Evolutionary conservation across 2,797 vertebrate genomes (phyloP).

Genomic region (Lacerta viridis): DNA sequence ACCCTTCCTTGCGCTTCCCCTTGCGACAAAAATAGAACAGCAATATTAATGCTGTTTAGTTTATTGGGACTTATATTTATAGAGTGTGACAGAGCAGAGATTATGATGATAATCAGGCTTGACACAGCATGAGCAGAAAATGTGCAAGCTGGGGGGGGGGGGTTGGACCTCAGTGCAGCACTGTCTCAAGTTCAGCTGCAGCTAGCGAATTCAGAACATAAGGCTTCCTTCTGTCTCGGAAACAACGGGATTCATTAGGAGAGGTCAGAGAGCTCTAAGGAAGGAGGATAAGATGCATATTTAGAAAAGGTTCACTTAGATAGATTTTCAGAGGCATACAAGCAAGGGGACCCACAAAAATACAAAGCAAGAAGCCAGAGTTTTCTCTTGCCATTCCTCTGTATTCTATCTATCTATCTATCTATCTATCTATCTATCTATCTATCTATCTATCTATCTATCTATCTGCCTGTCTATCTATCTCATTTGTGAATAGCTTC

Average conservation of each 20-base stretch:
- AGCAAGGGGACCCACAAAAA: neutral
- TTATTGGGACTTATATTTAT: conserved; percentile 65
- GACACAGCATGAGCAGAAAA: conserved; percentile 58
- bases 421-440: too few species aligned
- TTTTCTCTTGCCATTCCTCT: neutral
- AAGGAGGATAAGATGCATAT: accelerated
- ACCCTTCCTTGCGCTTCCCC: conserved; percentile 22
- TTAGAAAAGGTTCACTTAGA: neutral
- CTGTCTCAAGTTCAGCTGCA: conserved; percentile 48
- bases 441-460: too few species aligned
- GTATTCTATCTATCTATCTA: too few species aligned
- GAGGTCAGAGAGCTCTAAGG: neutral
- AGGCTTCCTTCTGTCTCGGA: conserved; percentile 14
- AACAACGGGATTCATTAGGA: conserved; percentile 14
- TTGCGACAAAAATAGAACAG: conserved; percentile 32
- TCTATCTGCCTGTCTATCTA: too few species aligned
- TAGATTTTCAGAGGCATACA: neutral
- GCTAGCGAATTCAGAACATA: neutral
- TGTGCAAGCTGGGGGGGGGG: conserved; percentile 38
- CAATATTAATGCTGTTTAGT: conserved; percentile 45
- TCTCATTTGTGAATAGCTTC: too few species aligned
- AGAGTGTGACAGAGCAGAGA: conserved; percentile 57
- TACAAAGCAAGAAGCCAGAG: neutral
- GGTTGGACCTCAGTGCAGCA: conserved; percentile 48
- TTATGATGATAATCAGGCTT: conserved; percentile 59